Base-by-base conservation (phyloP, 2,888 invertebrate genomes). In the Tachina fera region DNA sequence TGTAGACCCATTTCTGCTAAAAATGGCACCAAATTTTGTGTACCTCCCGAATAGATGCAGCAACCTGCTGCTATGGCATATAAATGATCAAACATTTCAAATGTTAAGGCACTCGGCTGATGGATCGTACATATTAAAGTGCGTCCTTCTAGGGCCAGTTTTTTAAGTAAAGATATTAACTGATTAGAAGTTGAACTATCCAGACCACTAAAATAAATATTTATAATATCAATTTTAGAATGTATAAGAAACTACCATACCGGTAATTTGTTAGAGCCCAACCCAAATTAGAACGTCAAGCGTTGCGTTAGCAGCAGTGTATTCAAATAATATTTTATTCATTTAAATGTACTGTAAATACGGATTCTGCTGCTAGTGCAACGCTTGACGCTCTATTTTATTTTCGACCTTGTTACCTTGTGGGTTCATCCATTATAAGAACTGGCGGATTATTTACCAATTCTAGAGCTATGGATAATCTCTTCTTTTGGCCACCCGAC, bases 361-460 rank as follows among this genome's bases (percentile, higher is more conserved):
- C n/a, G n/a, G n/a, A n/a, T n/a, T n/a, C n/a, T n/a, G n/a, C n/a
- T n/a, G n/a, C n/a, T n/a, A n/a, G n/a, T n/a, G n/a, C n/a, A n/a
- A n/a, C n/a, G n/a, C n/a, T n/a, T n/a, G n/a, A n/a, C n/a, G n/a
- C n/a, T n/a, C n/a, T n/a, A n/a, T n/a, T n/a, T n/a, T n/a, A n/a
- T n/a, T n/a, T n/a, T n/a, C n/a, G n/a, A n/a, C 65, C 49, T 43
- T 65, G 84, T 89, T 94, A 97, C 97, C 97, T 97, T 47, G 98
- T 98, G 39, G 98, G 98, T 93, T 98, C 98, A 92, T 98, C 98
- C 88, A 98, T 95, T 92, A 98, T 97, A 95, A 98, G 96, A 68
- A 98, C 95, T 1, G 97, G 96, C 2, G 98, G 98, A 92, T 98
- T 97, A 92, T 96, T 97, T 88, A 98, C 95, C 89, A 98, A 94